Evolutionary conservation across 2,888 invertebrate species (phyloP).

Genomic region (Stenolophus ochropezus): DNA sequence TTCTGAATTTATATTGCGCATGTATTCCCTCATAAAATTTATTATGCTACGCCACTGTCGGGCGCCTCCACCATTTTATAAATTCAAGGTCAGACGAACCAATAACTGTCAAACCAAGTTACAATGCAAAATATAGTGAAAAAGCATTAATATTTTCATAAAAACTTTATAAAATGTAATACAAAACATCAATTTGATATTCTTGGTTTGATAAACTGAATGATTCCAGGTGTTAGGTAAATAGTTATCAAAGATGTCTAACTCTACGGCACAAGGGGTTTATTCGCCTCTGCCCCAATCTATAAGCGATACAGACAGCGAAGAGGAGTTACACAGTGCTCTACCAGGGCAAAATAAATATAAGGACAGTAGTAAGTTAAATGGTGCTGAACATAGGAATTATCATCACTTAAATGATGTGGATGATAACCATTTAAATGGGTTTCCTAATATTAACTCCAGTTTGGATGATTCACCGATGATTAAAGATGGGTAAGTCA

Average conservation of each 20-base stretch:
- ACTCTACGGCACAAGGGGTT: constrained; percentile 73
- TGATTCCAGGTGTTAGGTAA: constrained; percentile 13
- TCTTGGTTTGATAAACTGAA: background rate
- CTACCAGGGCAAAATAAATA: constrained; percentile 63
- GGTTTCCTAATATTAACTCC: constrained; percentile 56
- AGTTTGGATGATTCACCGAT: constrained; percentile 59
- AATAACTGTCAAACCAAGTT: constrained; percentile 37
- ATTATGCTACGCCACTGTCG: background rate
- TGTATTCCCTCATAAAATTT: background rate
- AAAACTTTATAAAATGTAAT: constrained; percentile 39
- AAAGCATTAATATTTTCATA: constrained; percentile 38
- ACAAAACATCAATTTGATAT: background rate
- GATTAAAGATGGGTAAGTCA: constrained; percentile 61
- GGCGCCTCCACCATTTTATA: constrained; percentile 56
- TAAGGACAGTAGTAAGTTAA: constrained; percentile 46
- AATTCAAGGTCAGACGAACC: constrained; percentile 45
- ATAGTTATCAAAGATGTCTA: constrained; percentile 43
- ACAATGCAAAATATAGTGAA: background rate
- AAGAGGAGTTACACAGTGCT: constrained; percentile 78
- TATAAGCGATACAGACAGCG: constrained; percentile 86
- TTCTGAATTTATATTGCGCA: background rate
- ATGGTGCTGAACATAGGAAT: constrained; percentile 56
- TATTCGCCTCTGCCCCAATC: constrained; percentile 87
- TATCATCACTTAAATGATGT: constrained; percentile 60
- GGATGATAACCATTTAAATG: constrained; percentile 64